These are phyloP conservation scores for Vanessa atalanta DNA, from an alignment of 1,140 invertebrate genomes.

Conservation along the genomic window DNA sequence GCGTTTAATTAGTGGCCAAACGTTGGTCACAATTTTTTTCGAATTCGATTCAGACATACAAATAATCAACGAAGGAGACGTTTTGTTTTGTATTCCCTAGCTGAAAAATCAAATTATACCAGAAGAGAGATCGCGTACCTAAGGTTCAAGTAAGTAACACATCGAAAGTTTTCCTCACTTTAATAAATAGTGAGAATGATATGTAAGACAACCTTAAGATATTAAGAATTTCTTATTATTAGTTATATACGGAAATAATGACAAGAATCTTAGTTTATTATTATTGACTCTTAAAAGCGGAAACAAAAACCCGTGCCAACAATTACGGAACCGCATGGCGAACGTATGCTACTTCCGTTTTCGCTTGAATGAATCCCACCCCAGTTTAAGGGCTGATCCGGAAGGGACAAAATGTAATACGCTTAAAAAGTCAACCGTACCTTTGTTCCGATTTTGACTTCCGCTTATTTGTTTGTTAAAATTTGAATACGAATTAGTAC, in stretches of 20 bases:
- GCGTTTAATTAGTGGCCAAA: no score
- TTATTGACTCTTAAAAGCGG: conserved; percentile 63
- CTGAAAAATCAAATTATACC: no score
- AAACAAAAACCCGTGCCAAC: conserved; percentile 71
- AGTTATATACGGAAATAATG: neutral
- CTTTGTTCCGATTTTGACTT: conserved; percentile 62
- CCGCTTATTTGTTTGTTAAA: conserved; percentile 53
- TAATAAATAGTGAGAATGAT: no score
- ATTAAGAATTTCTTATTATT: neutral
- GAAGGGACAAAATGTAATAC: conserved; percentile 74
- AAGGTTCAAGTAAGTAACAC: no score
- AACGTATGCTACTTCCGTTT: conserved; percentile 77
- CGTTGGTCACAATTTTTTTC: no score
- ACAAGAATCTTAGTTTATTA: conserved; percentile 49
- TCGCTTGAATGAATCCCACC: conserved; percentile 65
- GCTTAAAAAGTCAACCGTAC: conserved; percentile 69
- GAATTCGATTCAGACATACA: no score
- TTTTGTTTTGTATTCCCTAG: no score
- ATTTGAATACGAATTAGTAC: conserved; percentile 33
- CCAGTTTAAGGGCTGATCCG: conserved; percentile 68
- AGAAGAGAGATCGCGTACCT: no score
- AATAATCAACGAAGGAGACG: no score
- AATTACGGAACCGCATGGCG: conserved; percentile 69
- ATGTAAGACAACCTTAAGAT: no score
- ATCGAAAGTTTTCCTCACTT: no score